Conservation (phyloP, 1,140 invertebrate genomes). For the Periplaneta americana region DNA sequence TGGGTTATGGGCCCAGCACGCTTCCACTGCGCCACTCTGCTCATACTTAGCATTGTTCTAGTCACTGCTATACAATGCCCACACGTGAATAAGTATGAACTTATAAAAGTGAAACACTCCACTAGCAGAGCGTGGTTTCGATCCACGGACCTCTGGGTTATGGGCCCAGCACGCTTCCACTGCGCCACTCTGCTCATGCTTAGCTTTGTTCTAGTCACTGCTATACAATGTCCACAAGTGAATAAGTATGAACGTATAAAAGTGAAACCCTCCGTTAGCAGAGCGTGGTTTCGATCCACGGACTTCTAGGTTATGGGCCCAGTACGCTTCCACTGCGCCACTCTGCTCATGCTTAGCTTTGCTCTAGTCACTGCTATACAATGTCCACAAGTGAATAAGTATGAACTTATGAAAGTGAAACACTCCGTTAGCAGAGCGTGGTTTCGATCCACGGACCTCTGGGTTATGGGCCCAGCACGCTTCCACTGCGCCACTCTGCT, state of each 20-base stretch:
- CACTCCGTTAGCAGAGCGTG: constrained; percentile 90
- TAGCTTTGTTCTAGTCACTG: too few relatives aligned
- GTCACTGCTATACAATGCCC: too few relatives aligned
- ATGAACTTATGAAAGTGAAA: too few relatives aligned
- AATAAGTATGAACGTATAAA: too few relatives aligned
- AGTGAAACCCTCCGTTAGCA: too few relatives aligned
- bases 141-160: constrained; percentile 95
- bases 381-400: too few relatives aligned
- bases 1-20: constrained; percentile 90
- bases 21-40: constrained; percentile 89
- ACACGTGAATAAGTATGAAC: too few relatives aligned
- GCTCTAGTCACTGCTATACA: too few relatives aligned
- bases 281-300: constrained; percentile 94
- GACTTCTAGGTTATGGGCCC: constrained; percentile 92
- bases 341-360: too few relatives aligned
- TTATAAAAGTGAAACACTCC: too few relatives aligned
- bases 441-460: constrained; percentile 96
- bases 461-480: constrained; percentile 89
- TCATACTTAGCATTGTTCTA: too few relatives aligned
- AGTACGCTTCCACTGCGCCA: constrained; percentile 89
- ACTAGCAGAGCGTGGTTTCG: constrained; percentile 94
- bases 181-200: constrained; percentile 87
- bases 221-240: too few relatives aligned
- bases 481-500: constrained; percentile 89
- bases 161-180: constrained; percentile 88